Evolutionary conservation across 2,888 invertebrate species (phyloP), one percentile per base, ranked within the genome.

Genomic region (Euclidia mi): DNA sequence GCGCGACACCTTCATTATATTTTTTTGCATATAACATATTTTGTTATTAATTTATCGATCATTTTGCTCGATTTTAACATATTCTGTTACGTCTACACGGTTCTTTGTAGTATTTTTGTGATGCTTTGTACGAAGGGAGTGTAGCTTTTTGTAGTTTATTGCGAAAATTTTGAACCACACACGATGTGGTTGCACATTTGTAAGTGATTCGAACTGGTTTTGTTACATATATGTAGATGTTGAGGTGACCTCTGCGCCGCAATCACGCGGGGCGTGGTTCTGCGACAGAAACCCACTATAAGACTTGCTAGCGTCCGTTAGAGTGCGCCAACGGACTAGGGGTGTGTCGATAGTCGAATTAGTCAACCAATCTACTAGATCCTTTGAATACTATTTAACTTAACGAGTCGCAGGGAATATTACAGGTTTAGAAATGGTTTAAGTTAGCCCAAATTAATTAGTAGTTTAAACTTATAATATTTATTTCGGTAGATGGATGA

Each of bases 11-110:
- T 75, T 82, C 75, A 73, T 77, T 84, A 82, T 85, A 82, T 85
- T 81, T 78, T 87, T 88, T 89, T 88, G 87, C 91, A 89, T 90
- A 89, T 86, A 79, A 91, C 87, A 87, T 91, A 90, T 91, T 92
- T 92, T 91, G 90, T 92, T 91, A 91, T 84, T 85, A 83, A 85
- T 90, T 90, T 91, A 89, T 90, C 85, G 82, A 84, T 78, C 76
- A 82, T 88, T 87, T 88, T 88, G 89, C 85, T 87, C 84, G 82
- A 87, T 87, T 85, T 87, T 88, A 90, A 88, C 86, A 78, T 75
- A 81, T 80, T 84, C 82, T 82, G 85, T 85, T 87, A 85, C 79
- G 72, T 88, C 85, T 86, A 85, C 86, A 85, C 80, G 71, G 75
- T 82, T 87, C 78, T 88, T 89, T 89, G 81, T 90, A 89, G 84